phyloP scores from a whole-genome alignment of 2,888 invertebrate genomes.

The Zygothrica quintamaculata region DNA sequence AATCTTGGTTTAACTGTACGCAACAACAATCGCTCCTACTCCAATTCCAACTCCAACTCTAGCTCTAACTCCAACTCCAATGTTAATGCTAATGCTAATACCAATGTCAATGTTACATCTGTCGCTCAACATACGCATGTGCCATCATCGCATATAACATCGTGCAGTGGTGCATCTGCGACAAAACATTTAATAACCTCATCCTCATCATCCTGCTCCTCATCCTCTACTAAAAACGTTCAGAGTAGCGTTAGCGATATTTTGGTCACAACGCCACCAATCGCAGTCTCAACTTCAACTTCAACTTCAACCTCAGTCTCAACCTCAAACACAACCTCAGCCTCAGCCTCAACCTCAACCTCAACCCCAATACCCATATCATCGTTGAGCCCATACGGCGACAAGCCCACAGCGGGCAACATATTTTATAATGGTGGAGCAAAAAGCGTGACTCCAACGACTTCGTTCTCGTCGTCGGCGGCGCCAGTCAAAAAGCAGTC shows the following conservation, averaged over 20 bases:
- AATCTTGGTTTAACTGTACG: constrained; percentile 35
- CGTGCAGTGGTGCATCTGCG: constrained; percentile 21
- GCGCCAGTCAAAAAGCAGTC: constrained; percentile 81
- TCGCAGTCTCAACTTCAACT: constrained; percentile 4
- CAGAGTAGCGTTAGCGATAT: constrained; percentile 10
- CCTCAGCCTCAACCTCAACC: constrained; percentile 25
- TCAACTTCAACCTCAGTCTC: constrained; percentile 38
- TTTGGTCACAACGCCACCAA: constrained; percentile 24
- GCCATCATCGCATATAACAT: constrained; percentile 67
- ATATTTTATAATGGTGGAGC: constrained; percentile 30
- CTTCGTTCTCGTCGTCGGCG: constrained; percentile 16
- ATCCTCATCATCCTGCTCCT: constrained; percentile 19
- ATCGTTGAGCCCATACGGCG: constrained; percentile 46
- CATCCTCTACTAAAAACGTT: constrained; percentile 1
- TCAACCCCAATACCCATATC: too few species aligned
- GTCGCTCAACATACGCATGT: constrained; percentile 24
- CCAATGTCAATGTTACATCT: too few species aligned
- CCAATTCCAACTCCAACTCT: constrained; percentile 27
- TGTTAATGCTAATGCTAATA: constrained; percentile 11
- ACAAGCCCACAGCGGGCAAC: constrained; percentile 34
- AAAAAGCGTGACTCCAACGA: constrained; percentile 35
- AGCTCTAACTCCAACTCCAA: constrained; percentile 14
- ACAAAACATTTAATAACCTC: constrained; percentile 42
- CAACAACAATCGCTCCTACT: constrained; percentile 44
- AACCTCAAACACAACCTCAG: too few species aligned